A percentile compares a stretch with the other conserved stretches of the same genome.
Conservation (phyloP, 2,888 invertebrate genomes). For the Agonopterix alstromeriana region DNA sequence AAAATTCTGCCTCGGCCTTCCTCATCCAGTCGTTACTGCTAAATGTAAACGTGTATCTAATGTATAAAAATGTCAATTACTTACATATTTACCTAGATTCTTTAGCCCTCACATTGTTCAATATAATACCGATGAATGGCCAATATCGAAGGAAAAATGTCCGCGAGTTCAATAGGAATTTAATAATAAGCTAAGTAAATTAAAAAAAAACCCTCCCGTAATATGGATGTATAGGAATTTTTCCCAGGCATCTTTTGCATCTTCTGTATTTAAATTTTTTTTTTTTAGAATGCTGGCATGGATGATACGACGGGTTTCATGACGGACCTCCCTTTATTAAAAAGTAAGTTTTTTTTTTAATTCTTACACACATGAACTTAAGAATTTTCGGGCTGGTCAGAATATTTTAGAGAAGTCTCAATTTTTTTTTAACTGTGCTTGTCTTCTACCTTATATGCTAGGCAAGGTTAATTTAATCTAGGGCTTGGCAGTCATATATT, state of each 20-base stretch:
- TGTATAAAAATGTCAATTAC: too few species aligned
- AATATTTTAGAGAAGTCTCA: too few species aligned
- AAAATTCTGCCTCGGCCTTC: too few species aligned
- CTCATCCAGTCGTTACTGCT: too few species aligned
- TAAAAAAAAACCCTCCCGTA: conserved; percentile 24
- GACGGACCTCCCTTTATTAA: conserved; percentile 91
- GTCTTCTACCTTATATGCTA: too few species aligned
- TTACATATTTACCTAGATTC: too few species aligned
- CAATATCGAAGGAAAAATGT: conserved; percentile 30
- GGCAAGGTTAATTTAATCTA: too few species aligned
- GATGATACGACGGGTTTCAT: conserved; percentile 93
- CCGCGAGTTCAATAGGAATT: conserved; percentile 35
- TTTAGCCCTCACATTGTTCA: neutral
- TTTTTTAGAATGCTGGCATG: conserved; percentile 85
- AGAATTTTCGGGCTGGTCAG: too few species aligned
- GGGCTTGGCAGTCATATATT: too few species aligned
- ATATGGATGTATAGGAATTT: conserved; percentile 15
- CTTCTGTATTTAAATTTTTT: conserved; percentile 6
- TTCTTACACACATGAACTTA: neutral
- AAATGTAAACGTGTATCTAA: too few species aligned
- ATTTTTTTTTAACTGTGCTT: too few species aligned
- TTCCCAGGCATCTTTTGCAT: conserved; percentile 7
- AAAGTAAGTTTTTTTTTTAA: conserved; percentile 83
- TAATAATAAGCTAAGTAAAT: conserved; percentile 44
- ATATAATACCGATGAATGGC: conserved; percentile 4